phyloP scores from a whole-genome alignment of 2,113 vertebrate species.

The Rhinogobius similis region DNA sequence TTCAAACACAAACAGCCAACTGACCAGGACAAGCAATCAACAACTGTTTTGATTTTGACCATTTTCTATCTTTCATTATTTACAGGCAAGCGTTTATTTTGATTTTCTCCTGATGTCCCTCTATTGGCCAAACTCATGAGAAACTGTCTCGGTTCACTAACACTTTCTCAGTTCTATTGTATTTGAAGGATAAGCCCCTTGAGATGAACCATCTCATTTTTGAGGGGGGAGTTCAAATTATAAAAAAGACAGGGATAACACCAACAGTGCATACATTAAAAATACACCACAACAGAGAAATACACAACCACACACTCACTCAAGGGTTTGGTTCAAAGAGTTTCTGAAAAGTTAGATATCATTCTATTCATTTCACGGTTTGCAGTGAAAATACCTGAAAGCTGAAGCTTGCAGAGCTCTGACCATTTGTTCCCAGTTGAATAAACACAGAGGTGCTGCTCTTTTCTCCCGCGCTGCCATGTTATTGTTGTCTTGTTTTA shows the following conservation, averaged over 20 bases:
- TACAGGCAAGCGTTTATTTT: background rate
- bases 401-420: slow-evolving; percentile 18
- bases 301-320: background rate
- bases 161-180: background rate
- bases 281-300: no score
- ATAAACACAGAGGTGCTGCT: slow-evolving; percentile 76
- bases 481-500: slow-evolving; percentile 75
- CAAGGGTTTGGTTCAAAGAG: background rate
- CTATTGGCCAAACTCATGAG: background rate
- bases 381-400: slow-evolving; percentile 4
- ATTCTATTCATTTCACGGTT: background rate
- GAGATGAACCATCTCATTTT: no score
- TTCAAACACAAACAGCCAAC: slow-evolving; percentile 59
- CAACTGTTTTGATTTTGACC: background rate
- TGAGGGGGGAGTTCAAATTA: no score
- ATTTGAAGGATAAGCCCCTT: no score
- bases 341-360: background rate
- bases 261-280: no score
- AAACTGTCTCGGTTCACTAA: background rate
- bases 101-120: background rate
- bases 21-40: slow-evolving; percentile 13
- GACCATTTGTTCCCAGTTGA: slow-evolving; percentile 76
- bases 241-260: no score
- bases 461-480: slow-evolving; percentile 58
- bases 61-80: background rate